Base-by-base conservation (phyloP, 2,888 invertebrate genomes). In the Tetranychus piercei region DNA sequence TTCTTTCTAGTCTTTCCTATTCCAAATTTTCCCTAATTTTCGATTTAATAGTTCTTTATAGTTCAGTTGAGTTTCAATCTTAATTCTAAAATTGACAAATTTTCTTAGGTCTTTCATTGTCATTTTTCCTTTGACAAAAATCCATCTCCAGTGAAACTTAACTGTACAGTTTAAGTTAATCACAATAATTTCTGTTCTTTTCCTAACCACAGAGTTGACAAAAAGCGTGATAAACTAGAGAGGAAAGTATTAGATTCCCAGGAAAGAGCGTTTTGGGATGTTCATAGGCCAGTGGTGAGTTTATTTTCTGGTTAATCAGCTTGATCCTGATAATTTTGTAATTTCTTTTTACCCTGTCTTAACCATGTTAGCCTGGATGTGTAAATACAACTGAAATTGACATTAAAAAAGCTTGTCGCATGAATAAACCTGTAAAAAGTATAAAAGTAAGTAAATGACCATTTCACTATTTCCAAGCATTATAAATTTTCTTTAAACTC, bases 211-310 rank as follows among this genome's bases (percentile, higher is more conserved):
- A 86, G 85, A 86, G 97, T 99, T 72, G 99, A 99, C 83, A 99
- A 99, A 83, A 99, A 97, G 82, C 87, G 99, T 44, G 97, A 99
- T 82, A 96, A 99, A 81, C 83, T 97, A 79, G 99, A 99, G 82
- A 86, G 99, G 71, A 99, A 99, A 83, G 95, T 99, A 11, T 84
- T 99, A 76, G 99, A 99, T 83, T 96, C 95, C 80, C 99, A 99
- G 83, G 99, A 99, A 83, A 84, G 97, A 79, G 99, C 99, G 1
- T 99, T 99, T 83, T 99, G 99, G 99, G 99, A 99, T 84, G 95
- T 99, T 0, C 97, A 99, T 83, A 86, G 99, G 81, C 99, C 99
- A 11, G 94, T 96, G 89, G 92, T 93, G 82, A 85, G 85, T 81
- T 74, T 22, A 7, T 74, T 72, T 7, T 55, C 1, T 75, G 55